Conservation (phyloP, 2,888 invertebrate genomes). For the Pachycephus smyrnensis region DNA sequence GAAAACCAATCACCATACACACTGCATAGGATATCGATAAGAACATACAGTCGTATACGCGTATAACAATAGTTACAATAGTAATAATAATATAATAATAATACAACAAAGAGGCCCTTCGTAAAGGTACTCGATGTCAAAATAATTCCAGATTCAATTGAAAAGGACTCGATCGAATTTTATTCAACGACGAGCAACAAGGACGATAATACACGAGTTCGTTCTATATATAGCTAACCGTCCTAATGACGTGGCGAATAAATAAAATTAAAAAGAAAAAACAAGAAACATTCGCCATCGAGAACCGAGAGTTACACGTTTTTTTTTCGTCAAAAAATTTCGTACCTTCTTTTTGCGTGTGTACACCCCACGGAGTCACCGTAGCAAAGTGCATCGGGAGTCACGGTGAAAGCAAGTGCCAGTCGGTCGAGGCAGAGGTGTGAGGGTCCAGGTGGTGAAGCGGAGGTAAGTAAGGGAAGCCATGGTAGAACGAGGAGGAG, state of each 20-base stretch:
- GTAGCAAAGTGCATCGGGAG: slow-evolving; percentile 47
- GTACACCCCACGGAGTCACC: background rate
- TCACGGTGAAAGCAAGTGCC: slow-evolving; percentile 54
- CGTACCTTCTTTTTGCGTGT: background rate
- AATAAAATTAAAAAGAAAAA: background rate
- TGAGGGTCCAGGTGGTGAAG: slow-evolving; percentile 7
- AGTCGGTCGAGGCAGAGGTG: background rate
- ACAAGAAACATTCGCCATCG: too few species aligned
- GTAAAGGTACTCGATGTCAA: background rate
- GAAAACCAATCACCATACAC: background rate
- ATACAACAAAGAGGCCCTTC: background rate
- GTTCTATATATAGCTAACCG: background rate
- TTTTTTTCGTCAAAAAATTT: background rate
- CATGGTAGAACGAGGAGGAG: slow-evolving; percentile 27
- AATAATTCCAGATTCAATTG: background rate
- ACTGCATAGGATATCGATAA: too few species aligned
- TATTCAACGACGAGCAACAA: background rate
- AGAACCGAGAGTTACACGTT: background rate
- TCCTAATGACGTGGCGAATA: background rate
- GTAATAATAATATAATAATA: too few species aligned
- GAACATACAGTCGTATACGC: too few species aligned
- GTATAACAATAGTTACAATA: too few species aligned
- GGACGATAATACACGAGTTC: background rate
- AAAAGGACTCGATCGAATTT: background rate
- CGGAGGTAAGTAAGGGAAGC: slow-evolving; percentile 14